These are phyloP conservation scores for Pollimyrus isidori DNA, from an alignment of 2,113 vertebrate species.

Conservation along the genomic window DNA sequence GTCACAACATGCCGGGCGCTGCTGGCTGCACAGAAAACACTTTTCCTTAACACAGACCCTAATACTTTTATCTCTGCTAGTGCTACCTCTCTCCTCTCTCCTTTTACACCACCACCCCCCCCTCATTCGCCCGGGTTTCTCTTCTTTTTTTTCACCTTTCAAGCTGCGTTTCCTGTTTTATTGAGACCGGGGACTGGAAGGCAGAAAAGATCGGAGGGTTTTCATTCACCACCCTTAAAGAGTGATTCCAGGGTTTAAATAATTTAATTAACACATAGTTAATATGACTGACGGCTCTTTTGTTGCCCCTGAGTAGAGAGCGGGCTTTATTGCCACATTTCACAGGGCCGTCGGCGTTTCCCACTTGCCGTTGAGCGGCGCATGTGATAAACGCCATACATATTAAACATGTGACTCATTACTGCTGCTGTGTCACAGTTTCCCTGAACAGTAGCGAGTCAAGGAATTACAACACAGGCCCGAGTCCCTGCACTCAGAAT, in stretches of 20 bases:
- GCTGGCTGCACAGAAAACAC: constrained; percentile 46
- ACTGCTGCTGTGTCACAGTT: not conserved
- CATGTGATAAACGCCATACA: not conserved
- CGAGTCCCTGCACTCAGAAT: not conserved
- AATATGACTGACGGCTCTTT: not conserved
- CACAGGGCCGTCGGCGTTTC: not conserved
- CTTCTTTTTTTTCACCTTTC: constrained; percentile 11
- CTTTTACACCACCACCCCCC: constrained; percentile 5
- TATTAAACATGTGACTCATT: not conserved
- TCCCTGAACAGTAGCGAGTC: not conserved
- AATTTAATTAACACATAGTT: constrained; percentile 14
- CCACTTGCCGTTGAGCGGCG: not conserved
- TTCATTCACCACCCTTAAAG: not conserved
- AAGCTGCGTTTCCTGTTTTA: constrained; percentile 43
- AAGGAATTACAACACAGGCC: not conserved
- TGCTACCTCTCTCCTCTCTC: constrained; percentile 31
- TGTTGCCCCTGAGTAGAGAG: not conserved
- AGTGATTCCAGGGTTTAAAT: not conserved
- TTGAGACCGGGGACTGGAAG: not conserved
- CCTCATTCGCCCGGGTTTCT: constrained; percentile 45
- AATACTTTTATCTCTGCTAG: constrained; percentile 38
- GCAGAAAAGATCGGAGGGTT: not conserved
- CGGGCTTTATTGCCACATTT: not conserved
- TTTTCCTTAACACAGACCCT: constrained; percentile 48
- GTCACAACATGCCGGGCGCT: constrained; percentile 89